These are phyloP conservation scores for Linepithema humile DNA, from an alignment of 1,140 invertebrate genomes.

Conservation along the genomic window DNA sequence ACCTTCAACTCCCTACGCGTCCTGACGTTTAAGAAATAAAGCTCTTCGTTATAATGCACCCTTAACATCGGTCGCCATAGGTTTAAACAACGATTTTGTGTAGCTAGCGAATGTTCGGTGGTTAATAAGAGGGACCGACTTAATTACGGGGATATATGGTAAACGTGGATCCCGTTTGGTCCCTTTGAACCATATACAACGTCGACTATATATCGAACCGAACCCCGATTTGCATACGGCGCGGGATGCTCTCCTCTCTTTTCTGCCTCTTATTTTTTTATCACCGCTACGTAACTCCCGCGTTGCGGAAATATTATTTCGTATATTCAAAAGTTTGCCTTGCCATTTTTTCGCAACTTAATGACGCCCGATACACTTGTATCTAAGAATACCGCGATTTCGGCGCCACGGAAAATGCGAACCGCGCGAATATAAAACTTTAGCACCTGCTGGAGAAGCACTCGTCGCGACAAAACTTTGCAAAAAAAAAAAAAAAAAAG, in stretches of 20 bases:
- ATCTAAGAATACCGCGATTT: conserved; percentile 38
- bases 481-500: conserved; percentile 15
- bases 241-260: conserved; percentile 26
- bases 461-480: background rate
- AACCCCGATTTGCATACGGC: conserved; percentile 76
- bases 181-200: conserved; percentile 69
- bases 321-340: conserved; percentile 29
- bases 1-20: conserved; percentile 28
- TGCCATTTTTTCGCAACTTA: conserved; percentile 23
- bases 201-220: conserved; percentile 67
- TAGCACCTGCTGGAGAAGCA: conserved; percentile 18
- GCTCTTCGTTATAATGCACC: conserved; percentile 18
- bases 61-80: conserved; percentile 34
- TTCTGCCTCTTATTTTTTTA: background rate
- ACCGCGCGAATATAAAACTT: background rate
- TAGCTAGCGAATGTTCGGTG: conserved; percentile 55
- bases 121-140: conserved; percentile 79
- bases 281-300: conserved; percentile 19
- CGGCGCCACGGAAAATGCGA: conserved; percentile 29
- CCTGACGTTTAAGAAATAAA: conserved; percentile 36
- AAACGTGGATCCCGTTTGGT: conserved; percentile 61
- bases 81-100: conserved; percentile 61
- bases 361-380: conserved; percentile 58
- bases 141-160: conserved; percentile 82
- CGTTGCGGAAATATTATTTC: conserved; percentile 65